Conservation (phyloP, 2,113 vertebrate genomes). For the Orientallactaga bullata region DNA sequence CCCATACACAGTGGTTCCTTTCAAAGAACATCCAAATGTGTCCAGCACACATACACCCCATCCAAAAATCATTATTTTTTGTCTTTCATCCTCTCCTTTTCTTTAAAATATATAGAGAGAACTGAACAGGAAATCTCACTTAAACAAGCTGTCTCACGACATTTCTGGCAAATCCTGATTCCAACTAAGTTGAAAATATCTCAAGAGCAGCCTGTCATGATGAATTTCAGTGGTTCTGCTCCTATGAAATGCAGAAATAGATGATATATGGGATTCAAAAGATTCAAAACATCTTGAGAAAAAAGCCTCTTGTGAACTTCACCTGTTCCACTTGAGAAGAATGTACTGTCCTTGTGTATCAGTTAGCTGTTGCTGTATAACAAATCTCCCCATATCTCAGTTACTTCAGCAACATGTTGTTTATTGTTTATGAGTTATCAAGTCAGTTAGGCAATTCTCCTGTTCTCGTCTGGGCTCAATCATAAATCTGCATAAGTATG, state of each 20-base stretch:
- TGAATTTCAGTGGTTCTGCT: slow-evolving; percentile 78
- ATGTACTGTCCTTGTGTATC: slow-evolving; percentile 61
- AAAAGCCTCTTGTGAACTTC: slow-evolving; percentile 73
- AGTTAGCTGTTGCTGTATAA: slow-evolving; percentile 79
- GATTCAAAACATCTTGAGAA: slow-evolving; percentile 72
- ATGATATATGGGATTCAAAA: slow-evolving; percentile 70
- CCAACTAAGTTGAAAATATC: slow-evolving; percentile 84
- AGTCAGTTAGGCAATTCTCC: neutral
- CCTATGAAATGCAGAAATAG: slow-evolving; percentile 81
- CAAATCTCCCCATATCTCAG: slow-evolving; percentile 27
- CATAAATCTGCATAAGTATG: neutral
- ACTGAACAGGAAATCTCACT: slow-evolving; percentile 83
- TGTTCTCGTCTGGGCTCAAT: neutral
- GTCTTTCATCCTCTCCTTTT: slow-evolving; percentile 57
- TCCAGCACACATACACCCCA: slow-evolving; percentile 71
- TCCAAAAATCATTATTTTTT: slow-evolving; percentile 76
- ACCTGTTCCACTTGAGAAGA: slow-evolving; percentile 68
- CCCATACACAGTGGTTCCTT: slow-evolving; percentile 12
- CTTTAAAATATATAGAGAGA: slow-evolving; percentile 62
- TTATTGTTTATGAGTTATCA: neutral
- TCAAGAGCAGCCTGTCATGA: slow-evolving; percentile 80
- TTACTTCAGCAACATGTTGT: slow-evolving; percentile 20
- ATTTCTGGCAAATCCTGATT: slow-evolving; percentile 83
- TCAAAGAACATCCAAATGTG: slow-evolving; percentile 71
- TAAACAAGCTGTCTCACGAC: slow-evolving; percentile 85